Conservation (phyloP, 2,113 vertebrate genomes). For the Barbus barbus region DNA sequence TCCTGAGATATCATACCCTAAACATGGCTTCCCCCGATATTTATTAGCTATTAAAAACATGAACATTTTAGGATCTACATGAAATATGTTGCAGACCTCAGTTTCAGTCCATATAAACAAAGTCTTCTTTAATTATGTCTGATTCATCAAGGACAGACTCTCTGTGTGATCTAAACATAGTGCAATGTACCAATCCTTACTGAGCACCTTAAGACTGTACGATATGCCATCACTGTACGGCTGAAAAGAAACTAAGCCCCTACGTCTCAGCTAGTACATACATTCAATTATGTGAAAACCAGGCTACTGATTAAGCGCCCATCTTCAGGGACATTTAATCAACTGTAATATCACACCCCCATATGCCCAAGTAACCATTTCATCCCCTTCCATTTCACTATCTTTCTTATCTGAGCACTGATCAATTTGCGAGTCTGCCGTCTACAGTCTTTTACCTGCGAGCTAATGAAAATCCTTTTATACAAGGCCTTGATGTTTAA, state of each 20-base stretch:
- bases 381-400: slow-evolving; percentile 21
- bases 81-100: not conserved
- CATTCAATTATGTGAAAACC: slow-evolving; percentile 48
- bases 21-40: not conserved
- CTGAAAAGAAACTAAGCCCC: slow-evolving; percentile 9
- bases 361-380: slow-evolving; percentile 3
- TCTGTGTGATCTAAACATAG: not conserved
- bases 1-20: not conserved
- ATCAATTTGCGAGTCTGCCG: slow-evolving; percentile 17
- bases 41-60: not conserved
- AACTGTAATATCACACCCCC: slow-evolving; percentile 41
- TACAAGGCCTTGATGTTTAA: slow-evolving; percentile 42
- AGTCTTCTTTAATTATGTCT: not conserved
- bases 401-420: slow-evolving; percentile 6
- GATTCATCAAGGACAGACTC: not conserved
- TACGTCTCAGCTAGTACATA: slow-evolving; percentile 11
- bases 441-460: slow-evolving; percentile 14
- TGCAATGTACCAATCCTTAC: not conserved
- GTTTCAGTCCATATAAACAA: not conserved
- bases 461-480: slow-evolving; percentile 55
- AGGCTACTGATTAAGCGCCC: slow-evolving; percentile 40
- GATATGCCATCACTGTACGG: not conserved
- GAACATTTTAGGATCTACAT: not conserved
- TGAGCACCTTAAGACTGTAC: not conserved
- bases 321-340: slow-evolving; percentile 48